A percentile compares a stretch with the other conserved stretches of the same genome.
Evolutionary conservation across 37 sponge, comb jelly and placozoan species (phyloP).

Genomic region (Bolinopsis microptera): DNA sequence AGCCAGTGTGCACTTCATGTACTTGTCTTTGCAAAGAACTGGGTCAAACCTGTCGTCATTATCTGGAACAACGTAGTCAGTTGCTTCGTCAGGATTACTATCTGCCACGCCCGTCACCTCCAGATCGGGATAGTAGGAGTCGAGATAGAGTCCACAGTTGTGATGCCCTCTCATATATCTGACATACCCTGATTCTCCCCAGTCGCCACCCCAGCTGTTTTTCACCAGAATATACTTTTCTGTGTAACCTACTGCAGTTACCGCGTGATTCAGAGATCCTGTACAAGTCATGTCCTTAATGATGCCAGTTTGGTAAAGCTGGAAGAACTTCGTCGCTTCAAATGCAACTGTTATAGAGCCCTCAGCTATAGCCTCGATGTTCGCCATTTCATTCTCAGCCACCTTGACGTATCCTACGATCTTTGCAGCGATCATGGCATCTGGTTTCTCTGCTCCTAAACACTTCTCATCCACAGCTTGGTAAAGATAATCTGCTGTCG

Average conservation of each 20-base stretch:
- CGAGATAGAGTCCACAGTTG: background rate
- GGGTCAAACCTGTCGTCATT: background rate
- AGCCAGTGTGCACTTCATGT: background rate
- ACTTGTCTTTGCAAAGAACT: background rate
- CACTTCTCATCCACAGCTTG: background rate
- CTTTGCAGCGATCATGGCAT: background rate
- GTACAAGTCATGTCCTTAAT: slow-evolving; percentile 14
- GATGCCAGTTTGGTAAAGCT: background rate
- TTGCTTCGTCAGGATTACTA: background rate
- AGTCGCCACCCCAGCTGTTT: background rate
- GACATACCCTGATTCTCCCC: slow-evolving; percentile 20
- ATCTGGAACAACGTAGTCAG: background rate
- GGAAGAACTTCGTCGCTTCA: background rate
- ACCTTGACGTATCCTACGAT: background rate
- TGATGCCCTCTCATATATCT: background rate
- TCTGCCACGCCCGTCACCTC: background rate
- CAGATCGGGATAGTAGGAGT: background rate
- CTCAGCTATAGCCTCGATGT: background rate
- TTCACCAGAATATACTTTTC: slow-evolving; percentile 15
- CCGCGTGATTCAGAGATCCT: background rate
- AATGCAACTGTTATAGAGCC: background rate
- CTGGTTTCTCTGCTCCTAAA: background rate
- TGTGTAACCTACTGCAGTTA: slow-evolving; percentile 27
- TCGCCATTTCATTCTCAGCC: background rate
- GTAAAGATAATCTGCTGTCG: background rate